Evolutionary conservation across 1,140 invertebrate species (phyloP), one percentile per base, ranked within the genome.

Genomic region (Listronotus bonariensis): DNA sequence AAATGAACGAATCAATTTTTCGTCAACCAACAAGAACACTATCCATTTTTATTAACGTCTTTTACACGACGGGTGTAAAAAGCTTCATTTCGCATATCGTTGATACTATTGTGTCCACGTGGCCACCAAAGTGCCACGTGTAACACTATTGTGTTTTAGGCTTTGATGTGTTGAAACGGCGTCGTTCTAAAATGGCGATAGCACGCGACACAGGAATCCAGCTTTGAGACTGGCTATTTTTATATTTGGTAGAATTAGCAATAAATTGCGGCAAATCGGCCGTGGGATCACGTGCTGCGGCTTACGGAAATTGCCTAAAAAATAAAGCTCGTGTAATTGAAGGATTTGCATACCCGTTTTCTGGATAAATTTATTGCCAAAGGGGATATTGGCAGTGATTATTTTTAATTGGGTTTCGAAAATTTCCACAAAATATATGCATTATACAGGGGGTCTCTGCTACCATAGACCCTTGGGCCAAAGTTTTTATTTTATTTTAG

Each of bases 251-350:
- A 59, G 69, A 75, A 75, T 74, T 71, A 69, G 74, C 69, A 69
- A 74, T 74, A 74, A 75, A 75, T 75, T 72, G 74, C 49, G 66
- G 52, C 62, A 75, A 75, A 74, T 75, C 69, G 69, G 63, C 63
- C 72, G 72, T 72, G 71, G 57, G 56, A 58, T 56, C 72, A 67
- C 72, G 73, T 75, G 73, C 52, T 72, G 72, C 53, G 73, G 73
- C 72, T 75, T 75, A 72, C 56, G 66, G 34, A 57, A 52, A 64
- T 59, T 59, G 55, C 32, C 45, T 26, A 55, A 36, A 65, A 63
- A 64, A 57, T 36, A 40, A 61, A 60, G 45, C 48, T 31, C 0
- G 41, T 65, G 60, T 69, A 69, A 69, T 66, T 69, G 63, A 32
- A 18, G 48, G 62, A 69, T 69, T 69, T 69, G 55, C 67, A 68